phyloP scores from a whole-genome alignment of 23 tunicate species.

The Ascidia mentula region DNA sequence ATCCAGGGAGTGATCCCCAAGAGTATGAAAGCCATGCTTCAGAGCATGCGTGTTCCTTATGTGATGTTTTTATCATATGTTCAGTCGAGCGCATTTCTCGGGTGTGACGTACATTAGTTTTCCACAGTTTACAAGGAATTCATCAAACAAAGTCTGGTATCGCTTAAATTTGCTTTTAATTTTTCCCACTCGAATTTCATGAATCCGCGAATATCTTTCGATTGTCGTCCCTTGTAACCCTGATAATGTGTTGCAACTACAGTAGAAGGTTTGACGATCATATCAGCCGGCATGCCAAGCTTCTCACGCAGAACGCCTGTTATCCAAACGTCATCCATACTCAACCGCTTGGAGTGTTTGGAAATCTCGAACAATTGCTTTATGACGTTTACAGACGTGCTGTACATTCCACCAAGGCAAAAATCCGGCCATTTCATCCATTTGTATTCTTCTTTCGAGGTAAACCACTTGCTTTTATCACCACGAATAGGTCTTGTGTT shows the following conservation, averaged over 20 bases:
- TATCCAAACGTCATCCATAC: constrained; percentile 19
- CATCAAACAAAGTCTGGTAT: too few species aligned
- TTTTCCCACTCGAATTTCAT: not conserved
- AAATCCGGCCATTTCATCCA: constrained; percentile 9
- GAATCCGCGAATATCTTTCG: not conserved
- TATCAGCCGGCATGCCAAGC: constrained; percentile 1
- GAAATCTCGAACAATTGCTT: not conserved
- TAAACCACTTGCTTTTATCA: not conserved
- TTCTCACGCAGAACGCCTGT: constrained; percentile 13
- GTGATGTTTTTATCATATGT: too few species aligned
- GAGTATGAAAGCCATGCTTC: too few species aligned
- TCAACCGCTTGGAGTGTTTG: not conserved
- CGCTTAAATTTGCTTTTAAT: not conserved
- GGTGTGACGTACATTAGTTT: too few species aligned
- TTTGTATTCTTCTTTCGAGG: not conserved
- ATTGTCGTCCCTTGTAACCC: not conserved
- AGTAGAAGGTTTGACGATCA: not conserved
- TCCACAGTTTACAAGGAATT: too few species aligned
- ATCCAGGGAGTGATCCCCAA: too few species aligned
- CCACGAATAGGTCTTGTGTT: not conserved
- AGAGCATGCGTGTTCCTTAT: too few species aligned
- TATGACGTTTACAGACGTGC: not conserved
- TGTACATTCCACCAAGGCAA: constrained; percentile 18
- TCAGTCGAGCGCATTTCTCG: too few species aligned
- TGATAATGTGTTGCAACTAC: not conserved